phyloP scores from a whole-genome alignment of 2,113 vertebrate species.

The Delphinapterus leucas region DNA sequence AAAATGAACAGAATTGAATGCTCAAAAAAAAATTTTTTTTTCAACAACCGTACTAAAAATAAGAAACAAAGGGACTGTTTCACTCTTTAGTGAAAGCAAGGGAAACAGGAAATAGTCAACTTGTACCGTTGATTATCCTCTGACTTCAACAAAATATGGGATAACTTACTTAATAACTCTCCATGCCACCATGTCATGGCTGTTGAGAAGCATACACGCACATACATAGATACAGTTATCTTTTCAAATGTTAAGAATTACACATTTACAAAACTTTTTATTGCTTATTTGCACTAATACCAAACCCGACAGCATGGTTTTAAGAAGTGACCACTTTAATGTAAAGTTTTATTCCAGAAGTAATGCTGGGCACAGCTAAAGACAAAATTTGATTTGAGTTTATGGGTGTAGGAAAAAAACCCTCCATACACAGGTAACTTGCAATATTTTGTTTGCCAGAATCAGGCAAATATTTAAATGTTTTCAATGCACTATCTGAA shows the following conservation, averaged over 20 bases:
- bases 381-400: not conserved
- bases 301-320: not conserved
- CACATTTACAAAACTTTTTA: not conserved
- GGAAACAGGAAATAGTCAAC: not conserved
- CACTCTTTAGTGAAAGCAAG: not conserved
- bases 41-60: not conserved
- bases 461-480: constrained; percentile 36
- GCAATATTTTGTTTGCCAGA: not conserved
- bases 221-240: not conserved
- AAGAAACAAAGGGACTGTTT: not conserved
- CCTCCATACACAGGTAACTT: not conserved
- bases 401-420: not conserved
- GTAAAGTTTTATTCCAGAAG: not conserved
- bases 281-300: not conserved
- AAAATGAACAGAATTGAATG: not conserved
- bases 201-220: not conserved
- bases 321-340: not conserved
- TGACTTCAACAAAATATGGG: not conserved
- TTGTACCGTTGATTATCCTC: not conserved
- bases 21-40: not conserved
- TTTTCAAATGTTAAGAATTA: constrained; percentile 15
- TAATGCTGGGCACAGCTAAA: not conserved
- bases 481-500: not conserved
- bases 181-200: not conserved
- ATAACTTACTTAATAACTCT: not conserved